Conservation (phyloP, 2,797 vertebrate species). For the Crenuchus spilurus region DNA sequence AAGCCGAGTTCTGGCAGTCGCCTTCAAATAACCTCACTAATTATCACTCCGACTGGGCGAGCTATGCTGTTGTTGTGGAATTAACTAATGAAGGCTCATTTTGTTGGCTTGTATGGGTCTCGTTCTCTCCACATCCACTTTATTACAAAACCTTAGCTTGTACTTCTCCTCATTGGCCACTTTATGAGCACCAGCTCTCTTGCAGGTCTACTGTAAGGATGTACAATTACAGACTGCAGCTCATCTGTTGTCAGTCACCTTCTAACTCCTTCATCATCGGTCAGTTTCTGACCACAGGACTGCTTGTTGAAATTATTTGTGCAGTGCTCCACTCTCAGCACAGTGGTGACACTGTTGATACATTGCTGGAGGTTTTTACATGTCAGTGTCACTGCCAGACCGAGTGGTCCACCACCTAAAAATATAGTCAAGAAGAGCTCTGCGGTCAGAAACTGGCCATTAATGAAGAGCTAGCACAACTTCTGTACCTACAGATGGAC, state of each 20-base stretch:
- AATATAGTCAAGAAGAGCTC: too few species aligned
- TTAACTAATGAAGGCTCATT: constrained; percentile 10
- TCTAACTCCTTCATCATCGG: neutral
- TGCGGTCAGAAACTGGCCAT: too few species aligned
- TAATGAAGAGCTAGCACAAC: too few species aligned
- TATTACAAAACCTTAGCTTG: neutral
- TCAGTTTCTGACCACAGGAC: neutral
- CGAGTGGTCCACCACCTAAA: too few species aligned
- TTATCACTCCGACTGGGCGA: constrained; percentile 8
- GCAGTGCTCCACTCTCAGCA: too few species aligned
- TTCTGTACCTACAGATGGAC: too few species aligned
- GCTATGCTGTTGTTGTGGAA: neutral
- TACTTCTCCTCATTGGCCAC: neutral
- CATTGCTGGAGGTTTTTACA: too few species aligned
- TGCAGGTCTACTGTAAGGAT: neutral
- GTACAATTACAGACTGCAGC: neutral
- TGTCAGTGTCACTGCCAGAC: too few species aligned
- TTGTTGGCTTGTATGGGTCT: neutral
- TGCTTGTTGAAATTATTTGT: too few species aligned
- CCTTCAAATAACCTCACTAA: constrained; percentile 35
- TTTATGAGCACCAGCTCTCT: neutral
- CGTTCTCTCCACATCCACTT: neutral
- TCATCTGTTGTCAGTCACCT: neutral
- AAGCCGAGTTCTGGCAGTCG: constrained; percentile 43
- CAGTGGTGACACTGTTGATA: too few species aligned